A percentile compares a stretch with the other conserved stretches of the same genome.
phyloP scores from a whole-genome alignment of 2,113 vertebrate species.

The Acrocephalus arundinaceus region DNA sequence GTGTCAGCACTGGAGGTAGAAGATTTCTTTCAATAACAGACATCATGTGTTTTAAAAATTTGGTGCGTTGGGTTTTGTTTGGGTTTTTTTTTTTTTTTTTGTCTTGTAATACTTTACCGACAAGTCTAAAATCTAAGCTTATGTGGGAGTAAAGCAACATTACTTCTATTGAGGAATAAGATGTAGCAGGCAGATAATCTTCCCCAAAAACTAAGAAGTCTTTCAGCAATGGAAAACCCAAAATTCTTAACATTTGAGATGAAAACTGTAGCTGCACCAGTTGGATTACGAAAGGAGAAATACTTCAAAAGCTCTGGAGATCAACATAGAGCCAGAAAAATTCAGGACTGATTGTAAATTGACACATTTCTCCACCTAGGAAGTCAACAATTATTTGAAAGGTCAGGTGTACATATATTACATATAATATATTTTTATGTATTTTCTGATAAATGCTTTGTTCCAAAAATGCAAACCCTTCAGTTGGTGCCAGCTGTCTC shows the following conservation, averaged over 20 bases:
- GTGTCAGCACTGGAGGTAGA: not conserved
- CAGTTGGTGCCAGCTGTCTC: not conserved
- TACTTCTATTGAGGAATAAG: not conserved
- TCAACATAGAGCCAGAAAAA: not conserved
- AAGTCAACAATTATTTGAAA: not conserved
- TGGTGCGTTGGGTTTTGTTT: not conserved
- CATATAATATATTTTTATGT: not conserved
- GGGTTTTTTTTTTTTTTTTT: not conserved
- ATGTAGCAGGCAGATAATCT: not conserved
- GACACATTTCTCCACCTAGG: not conserved
- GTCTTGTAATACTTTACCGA: not conserved
- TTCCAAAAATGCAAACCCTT: not conserved
- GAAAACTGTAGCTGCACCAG: not conserved
- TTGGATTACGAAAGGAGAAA: not conserved
- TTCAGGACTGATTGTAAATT: not conserved
- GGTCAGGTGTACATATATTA: not conserved
- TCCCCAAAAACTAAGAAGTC: fast-evolving
- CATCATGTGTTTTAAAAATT: fast-evolving
- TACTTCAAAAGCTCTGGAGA: not conserved
- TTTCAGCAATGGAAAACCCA: not conserved
- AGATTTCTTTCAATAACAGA: not conserved
- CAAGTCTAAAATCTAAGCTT: not conserved
- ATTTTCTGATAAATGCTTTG: not conserved
- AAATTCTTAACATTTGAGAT: not conserved
- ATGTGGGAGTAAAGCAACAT: fast-evolving